Base-by-base conservation (phyloP, 2,113 vertebrate genomes). In the Enhydra lutris region DNA sequence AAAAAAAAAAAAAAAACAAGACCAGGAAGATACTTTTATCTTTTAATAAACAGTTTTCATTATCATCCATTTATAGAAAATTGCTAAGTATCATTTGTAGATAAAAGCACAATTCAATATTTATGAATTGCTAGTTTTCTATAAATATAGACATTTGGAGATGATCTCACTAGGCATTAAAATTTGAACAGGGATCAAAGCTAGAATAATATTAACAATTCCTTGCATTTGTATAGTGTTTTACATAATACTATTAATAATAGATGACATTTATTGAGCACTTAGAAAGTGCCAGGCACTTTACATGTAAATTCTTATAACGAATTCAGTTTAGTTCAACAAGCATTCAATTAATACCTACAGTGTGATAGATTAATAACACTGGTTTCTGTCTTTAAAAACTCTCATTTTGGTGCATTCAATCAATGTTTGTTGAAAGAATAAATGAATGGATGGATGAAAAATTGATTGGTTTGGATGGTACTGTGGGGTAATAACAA, bases 21-120 rank as follows among this genome's bases (percentile, higher is more conserved):
- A 67, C 21, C 42, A 96, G 31, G 47, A 36, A 95, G 29, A 76
- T 97, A 93, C 90, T 96, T 95, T 96, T 90, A 92, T 45, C 52
- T 93, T 95, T 93, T 92, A 93, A 86, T 85, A 92, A 98, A 91
- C 5, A 89, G 45, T 83, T 94, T 95, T 92, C 15, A 94, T 89
- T 95, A 95, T 78, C 50, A 81, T 96, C 57, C 95, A 97, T 92
- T 95, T 89, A 94, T 36, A 96, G 80, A 97, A 97, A 97, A 97
- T 93, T 97, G 31, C 65, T 29, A 95, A 97, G 76, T 84, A 96
- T 95, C 45, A 23, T 95, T 97, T 95, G 73, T 82, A 97, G 80
- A 96, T 95, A 97, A 98, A 98, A 96, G 89, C 45, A 96, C 59
- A 97, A 97, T 97, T 94, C 96, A 98, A 55, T 97, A 97, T 98